These are phyloP conservation scores for Montifringilla adamsi DNA, from an alignment of 2,113 vertebrate species.

Conservation along the genomic window DNA sequence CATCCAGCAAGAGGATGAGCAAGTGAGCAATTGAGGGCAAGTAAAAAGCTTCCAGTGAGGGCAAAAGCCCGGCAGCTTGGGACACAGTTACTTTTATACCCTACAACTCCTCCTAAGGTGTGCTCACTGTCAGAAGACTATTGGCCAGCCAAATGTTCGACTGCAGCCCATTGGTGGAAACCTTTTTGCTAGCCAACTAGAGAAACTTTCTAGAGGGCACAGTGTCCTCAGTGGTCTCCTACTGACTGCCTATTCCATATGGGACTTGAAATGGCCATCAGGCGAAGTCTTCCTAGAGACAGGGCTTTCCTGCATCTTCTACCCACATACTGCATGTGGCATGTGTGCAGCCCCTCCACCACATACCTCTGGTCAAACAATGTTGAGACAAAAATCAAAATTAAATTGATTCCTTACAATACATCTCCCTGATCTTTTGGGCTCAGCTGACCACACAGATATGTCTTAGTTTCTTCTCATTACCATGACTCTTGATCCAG, in stretches of 20 bases:
- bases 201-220: background rate
- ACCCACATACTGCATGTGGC: rapidly evolving
- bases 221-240: background rate
- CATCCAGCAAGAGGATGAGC: background rate
- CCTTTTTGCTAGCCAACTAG: too few relatives aligned
- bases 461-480: background rate
- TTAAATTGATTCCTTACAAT: background rate
- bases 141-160: rapidly evolving
- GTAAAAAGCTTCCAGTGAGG: background rate
- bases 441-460: background rate
- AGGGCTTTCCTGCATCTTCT: background rate
- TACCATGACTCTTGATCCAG: background rate
- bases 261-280: background rate
- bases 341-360: background rate
- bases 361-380: background rate
- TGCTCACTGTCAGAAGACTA: background rate
- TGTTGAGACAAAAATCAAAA: background rate
- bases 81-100: background rate
- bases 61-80: background rate
- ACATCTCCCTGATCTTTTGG: background rate
- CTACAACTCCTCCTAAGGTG: background rate
- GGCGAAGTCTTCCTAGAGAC: rapidly evolving
- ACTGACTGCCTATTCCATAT: background rate
- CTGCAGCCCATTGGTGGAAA: background rate
- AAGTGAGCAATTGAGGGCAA: rapidly evolving